Evolutionary conservation across 2,888 invertebrate genomes (phyloP), one percentile per base, ranked within the genome.

Genomic region (Bombylius discolor): DNA sequence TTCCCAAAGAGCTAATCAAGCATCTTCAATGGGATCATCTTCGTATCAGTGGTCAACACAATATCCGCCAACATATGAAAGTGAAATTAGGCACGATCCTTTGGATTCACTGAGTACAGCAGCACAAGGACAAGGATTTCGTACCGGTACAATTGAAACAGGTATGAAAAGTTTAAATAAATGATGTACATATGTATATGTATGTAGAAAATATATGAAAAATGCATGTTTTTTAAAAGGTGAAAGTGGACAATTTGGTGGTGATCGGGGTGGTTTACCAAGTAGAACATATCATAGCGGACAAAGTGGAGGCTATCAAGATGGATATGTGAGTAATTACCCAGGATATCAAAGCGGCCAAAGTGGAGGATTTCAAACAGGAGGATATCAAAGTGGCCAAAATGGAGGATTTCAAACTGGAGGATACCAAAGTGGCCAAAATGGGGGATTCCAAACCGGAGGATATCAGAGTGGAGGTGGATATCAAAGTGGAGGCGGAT

Each of bases 1-100:
- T 45, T 61, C 63, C 46, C 64, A 73, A 57, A 68, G 77, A 33
- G 72, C 73, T 13, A 68, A 72, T 58, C 67, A 67, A 23, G 73
- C 73, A 5, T 64, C 62, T 9, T 55, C 59, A 4, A 60, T 4
- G 9, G 36, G 36, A 42, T 42, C 5, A 11, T 4, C 39, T 11
- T 11, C 8, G 1, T 11, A 8, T 5, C 39, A 42, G 4, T 42
- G 39, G 39, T 11, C 7, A 11, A 42, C 39, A 42, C 8, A 42
- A 42, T 8, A 4, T 4, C 7, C 39, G 5, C 4, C 39, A 11
- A 4, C 4, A 11, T 11, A 11, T 11, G 39, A 42, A 11, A 11
- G 39, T 11, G 39, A 11, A 11, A 11, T 42, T 42, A 11, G 11
- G 4, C 11, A 4, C 4, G 1, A 42, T 5, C 8, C 39, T 11